Percentiles rank a stretch among this genome's conserved stretches.
These are phyloP conservation scores for Solen grandis DNA, from an alignment of 1,140 invertebrate species.

Conservation along the genomic window DNA sequence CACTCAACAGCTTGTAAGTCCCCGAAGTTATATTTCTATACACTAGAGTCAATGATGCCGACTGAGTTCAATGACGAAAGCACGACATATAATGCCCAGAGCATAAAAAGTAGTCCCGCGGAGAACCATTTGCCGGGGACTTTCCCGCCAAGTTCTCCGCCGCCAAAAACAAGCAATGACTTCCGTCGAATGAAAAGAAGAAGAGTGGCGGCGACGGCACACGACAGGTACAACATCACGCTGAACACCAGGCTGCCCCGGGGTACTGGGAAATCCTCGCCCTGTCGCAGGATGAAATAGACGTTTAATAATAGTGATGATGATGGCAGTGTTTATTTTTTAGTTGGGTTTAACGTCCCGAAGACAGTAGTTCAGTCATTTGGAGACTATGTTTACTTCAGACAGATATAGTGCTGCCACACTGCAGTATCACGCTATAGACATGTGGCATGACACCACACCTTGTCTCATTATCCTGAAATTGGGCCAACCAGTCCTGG, in stretches of 20 bases:
- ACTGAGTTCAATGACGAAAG: constrained; percentile 77
- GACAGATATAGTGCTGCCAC: neutral
- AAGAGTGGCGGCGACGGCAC: constrained; percentile 82
- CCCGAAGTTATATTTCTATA: too few species aligned
- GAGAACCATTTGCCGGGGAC: constrained; percentile 76
- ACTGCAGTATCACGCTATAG: too few species aligned
- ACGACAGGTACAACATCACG: constrained; percentile 84
- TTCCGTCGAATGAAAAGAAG: constrained; percentile 82
- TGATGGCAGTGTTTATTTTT: neutral
- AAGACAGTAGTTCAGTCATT: neutral
- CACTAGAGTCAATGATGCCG: neutral
- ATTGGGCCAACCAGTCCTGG: too few species aligned
- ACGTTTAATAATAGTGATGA: neutral
- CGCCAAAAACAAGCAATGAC: constrained; percentile 81
- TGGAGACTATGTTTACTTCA: neutral
- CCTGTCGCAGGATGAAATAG: constrained; percentile 80
- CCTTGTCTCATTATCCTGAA: too few species aligned
- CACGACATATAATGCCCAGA: constrained; percentile 84
- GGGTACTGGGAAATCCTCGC: constrained; percentile 81
- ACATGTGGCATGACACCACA: too few species aligned
- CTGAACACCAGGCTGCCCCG: constrained; percentile 83
- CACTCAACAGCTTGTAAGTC: too few species aligned
- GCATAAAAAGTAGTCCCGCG: constrained; percentile 78
- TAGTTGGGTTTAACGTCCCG: neutral
- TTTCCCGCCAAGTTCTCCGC: constrained; percentile 85